phyloP scores from a whole-genome alignment of 2,797 vertebrate species.

The Chromobotia macracanthus region DNA sequence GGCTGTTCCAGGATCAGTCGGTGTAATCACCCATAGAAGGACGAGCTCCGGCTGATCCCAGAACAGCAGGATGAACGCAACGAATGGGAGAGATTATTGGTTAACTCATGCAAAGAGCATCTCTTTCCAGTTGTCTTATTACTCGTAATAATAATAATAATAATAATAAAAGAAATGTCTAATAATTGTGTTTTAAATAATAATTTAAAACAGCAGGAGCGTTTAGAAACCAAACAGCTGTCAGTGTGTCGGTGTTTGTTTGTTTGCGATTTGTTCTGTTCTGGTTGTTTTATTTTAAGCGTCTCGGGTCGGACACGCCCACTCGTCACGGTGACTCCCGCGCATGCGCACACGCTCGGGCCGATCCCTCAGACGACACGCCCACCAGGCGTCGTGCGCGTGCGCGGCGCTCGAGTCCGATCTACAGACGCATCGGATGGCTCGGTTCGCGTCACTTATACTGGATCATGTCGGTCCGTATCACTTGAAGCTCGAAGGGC shows the following conservation, averaged over 20 bases:
- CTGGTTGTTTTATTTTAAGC: not conserved
- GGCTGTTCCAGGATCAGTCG: slow-evolving; percentile 26
- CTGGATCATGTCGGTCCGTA: not conserved
- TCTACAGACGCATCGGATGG: not conserved
- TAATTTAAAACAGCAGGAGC: no score
- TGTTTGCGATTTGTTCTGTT: slow-evolving; percentile 9
- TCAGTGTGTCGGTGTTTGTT: not conserved
- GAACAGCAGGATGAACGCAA: slow-evolving; percentile 26
- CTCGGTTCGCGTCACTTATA: not conserved
- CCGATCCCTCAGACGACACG: slow-evolving; percentile 34
- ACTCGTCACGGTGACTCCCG: not conserved
- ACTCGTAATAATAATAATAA: no score
- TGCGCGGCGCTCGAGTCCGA: slow-evolving; percentile 19
- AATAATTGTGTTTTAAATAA: no score
- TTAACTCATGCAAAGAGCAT: not conserved
- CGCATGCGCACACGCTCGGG: slow-evolving; percentile 12
- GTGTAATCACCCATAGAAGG: not conserved
- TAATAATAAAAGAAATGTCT: no score
- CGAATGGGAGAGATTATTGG: not conserved
- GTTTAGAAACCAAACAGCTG: not conserved
- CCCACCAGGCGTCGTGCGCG: no score
- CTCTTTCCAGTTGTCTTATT: no score
- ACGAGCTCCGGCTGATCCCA: slow-evolving; percentile 34
- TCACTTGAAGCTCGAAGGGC: not conserved
- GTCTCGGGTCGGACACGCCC: not conserved